phyloP scores from a whole-genome alignment of 2,888 invertebrate genomes.

The Acleris cristana region DNA sequence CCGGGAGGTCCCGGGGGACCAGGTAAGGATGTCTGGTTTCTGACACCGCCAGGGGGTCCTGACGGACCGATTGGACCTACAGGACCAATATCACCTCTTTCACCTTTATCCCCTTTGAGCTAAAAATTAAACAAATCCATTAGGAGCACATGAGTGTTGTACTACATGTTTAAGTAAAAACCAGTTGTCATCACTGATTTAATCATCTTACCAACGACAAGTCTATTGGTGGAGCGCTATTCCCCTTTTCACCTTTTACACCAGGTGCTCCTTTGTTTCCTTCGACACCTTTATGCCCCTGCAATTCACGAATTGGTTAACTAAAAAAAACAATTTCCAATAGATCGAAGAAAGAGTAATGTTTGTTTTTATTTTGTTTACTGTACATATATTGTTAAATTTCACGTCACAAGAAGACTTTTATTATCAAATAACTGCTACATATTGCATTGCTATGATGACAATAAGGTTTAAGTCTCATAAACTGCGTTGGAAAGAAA shows the following conservation, averaged over 20 bases:
- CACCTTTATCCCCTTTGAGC: conserved; percentile 69
- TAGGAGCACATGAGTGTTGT: no score
- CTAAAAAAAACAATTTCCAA: background rate
- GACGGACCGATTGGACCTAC: conserved; percentile 36
- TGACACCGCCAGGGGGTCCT: conserved; percentile 43
- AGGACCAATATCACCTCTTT: conserved; percentile 49
- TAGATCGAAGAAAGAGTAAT: no score
- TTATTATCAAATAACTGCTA: no score
- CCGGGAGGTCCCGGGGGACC: conserved; percentile 59
- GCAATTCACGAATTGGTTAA: conserved; percentile 55
- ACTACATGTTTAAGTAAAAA: no score
- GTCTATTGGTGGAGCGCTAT: conserved; percentile 52
- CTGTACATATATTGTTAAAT: no score
- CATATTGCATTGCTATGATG: no score
- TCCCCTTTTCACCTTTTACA: conserved; percentile 67
- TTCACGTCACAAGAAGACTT: no score
- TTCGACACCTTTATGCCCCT: conserved; percentile 73
- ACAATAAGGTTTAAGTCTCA: no score
- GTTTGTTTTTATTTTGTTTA: no score
- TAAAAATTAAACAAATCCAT: conserved; percentile 39
- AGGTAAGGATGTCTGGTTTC: conserved; percentile 6
- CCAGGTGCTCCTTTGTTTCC: conserved; percentile 46
- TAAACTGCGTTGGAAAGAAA: no score
- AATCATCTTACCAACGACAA: conserved; percentile 52
- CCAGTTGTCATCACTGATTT: background rate